Conservation (phyloP, 1,140 invertebrate species). For the Pollicipes pollicipes region DNA sequence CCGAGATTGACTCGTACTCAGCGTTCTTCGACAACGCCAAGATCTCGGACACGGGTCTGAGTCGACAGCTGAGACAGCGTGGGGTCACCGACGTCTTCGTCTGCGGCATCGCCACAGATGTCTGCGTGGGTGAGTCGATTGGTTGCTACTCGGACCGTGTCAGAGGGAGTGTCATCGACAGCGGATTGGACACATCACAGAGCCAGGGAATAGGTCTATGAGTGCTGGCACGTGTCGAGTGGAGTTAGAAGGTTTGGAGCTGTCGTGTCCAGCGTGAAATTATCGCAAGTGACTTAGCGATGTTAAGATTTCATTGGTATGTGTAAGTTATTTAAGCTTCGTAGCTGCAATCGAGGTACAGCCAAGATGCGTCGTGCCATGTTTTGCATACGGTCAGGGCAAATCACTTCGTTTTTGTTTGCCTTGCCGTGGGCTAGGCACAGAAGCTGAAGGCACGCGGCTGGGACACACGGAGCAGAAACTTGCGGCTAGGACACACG, state of each 20-base stretch:
- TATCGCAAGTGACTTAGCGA: not conserved
- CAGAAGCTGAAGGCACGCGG: too few species aligned
- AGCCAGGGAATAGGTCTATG: not conserved
- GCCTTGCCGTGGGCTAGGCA: too few species aligned
- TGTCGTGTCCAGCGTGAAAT: not conserved
- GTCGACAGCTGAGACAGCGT: conserved; percentile 52
- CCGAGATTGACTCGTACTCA: conserved; percentile 90
- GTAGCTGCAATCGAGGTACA: too few species aligned
- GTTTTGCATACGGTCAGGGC: too few species aligned
- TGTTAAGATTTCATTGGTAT: conserved; percentile 6
- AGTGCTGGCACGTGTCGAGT: not conserved
- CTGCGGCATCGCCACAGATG: conserved; percentile 87
- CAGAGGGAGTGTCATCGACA: not conserved
- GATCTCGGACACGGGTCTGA: conserved; percentile 66
- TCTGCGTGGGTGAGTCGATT: conserved; percentile 63
- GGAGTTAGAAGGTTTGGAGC: conserved; percentile 8
- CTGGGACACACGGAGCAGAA: too few species aligned
- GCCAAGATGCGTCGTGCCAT: too few species aligned
- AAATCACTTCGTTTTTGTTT: too few species aligned
- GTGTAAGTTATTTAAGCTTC: too few species aligned
- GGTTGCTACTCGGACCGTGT: too few species aligned
- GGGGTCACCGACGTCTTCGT: conserved; percentile 83
- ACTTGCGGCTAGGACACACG: too few species aligned
- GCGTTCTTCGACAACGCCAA: conserved; percentile 97
- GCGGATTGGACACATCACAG: not conserved